phyloP scores from a whole-genome alignment of 2,888 invertebrate species.

The Helicoverpa assulta region DNA sequence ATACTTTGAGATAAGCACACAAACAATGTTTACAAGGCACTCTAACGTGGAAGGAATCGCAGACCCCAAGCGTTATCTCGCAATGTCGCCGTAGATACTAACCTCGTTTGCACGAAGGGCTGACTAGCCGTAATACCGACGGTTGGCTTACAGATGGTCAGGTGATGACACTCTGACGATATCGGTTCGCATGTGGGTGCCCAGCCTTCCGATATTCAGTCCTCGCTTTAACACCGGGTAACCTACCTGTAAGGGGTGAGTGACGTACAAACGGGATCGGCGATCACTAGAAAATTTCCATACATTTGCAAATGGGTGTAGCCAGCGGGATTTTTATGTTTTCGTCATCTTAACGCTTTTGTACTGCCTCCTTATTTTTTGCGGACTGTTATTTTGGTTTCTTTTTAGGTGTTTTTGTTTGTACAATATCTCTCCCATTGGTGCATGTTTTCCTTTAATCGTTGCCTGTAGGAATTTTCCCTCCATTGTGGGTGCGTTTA shows the following conservation, averaged over 20 bases:
- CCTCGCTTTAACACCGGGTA: slow-evolving; percentile 54
- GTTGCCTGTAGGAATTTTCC: slow-evolving; percentile 21
- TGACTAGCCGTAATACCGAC: slow-evolving; percentile 48
- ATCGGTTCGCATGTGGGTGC: slow-evolving; percentile 53
- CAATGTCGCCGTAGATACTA: slow-evolving; percentile 19
- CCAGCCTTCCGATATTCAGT: slow-evolving; percentile 55
- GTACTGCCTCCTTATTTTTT: slow-evolving; percentile 42
- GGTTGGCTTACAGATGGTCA: slow-evolving; percentile 57
- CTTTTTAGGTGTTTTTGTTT: slow-evolving; percentile 16
- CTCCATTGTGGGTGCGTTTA: slow-evolving; percentile 23
- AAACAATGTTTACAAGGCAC: slow-evolving; percentile 27
- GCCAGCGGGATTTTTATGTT: slow-evolving; percentile 38
- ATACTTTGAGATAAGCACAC: slow-evolving; percentile 24
- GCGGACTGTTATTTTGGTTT: slow-evolving; percentile 15
- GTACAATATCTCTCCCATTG: slow-evolving; percentile 20
- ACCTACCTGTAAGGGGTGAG: slow-evolving; percentile 56
- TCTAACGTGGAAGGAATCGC: slow-evolving; percentile 31
- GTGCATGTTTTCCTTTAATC: slow-evolving; percentile 35
- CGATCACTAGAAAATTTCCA: slow-evolving; percentile 49
- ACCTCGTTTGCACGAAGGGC: slow-evolving; percentile 33
- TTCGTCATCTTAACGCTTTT: slow-evolving; percentile 41
- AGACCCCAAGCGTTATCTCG: slow-evolving; percentile 14
- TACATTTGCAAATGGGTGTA: slow-evolving; percentile 49
- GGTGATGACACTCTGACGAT: slow-evolving; percentile 57
- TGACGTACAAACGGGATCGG: slow-evolving; percentile 46